Base-by-base conservation (phyloP, 2,113 vertebrate species). In the Scomber japonicus region DNA sequence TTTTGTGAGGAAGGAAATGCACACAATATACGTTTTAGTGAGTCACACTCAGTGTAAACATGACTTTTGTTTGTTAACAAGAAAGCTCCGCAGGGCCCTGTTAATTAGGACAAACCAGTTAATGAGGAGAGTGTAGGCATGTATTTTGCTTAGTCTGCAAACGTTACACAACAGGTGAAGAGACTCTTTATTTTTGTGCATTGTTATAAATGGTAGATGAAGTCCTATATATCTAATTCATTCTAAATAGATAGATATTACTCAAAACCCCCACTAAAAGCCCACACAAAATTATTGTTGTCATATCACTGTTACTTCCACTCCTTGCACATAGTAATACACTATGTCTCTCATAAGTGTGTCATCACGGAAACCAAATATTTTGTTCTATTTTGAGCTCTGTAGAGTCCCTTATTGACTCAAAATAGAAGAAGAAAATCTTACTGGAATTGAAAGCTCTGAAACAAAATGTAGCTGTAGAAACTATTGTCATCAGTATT, bases 361-460 rank as follows among this genome's bases (percentile, higher is more conserved):
- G 45, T 75, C 63, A 50, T 12, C 14, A 45, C 0, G 10, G 45
- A 71, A 48, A 60, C 54, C 11, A 70, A 49, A 51, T 45, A 24
- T 45, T 46, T 65, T 12, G 55, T 83, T 67, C 60, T 73, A 30
- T 67, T 78, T 49, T 44, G 9, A 56, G 19, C 49, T 4, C 1
- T 44, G 10, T 57, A 64, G 9, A 59, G 51, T 57, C 45, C 64
- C 57, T 56, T 16, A 49, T 54, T n/a, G 14, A 40, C 57, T 53
- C 45, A 63, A 75, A 69, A 30, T 15, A 56, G 45, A 50, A 5
- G 2, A 12, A 9, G 11, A 64, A 64, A 64, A 64, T 5, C 19
- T 57, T 46, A 51, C 59, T 51, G 30, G 6, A 59, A 17, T n/a
- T 48, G 2, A 63, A 2, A 54, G 21, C 57, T 82, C 12, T 9